Evolutionary conservation across 2,888 invertebrate species (phyloP).

Genomic region (Drosophila greeni): DNA sequence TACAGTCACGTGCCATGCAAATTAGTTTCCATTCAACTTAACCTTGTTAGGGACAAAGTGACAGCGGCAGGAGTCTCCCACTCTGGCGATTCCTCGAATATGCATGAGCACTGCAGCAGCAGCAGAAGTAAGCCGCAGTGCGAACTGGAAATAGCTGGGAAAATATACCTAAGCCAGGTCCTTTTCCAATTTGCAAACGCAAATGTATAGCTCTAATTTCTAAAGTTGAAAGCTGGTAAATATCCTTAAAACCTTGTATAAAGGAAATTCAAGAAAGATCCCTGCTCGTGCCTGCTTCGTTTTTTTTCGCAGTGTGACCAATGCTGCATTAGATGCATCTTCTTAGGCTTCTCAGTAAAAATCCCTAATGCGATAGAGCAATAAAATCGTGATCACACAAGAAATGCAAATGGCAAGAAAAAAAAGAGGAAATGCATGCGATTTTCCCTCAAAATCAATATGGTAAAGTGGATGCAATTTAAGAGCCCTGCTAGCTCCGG

Average conservation of each 20-base stretch:
- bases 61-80: slow-evolving; percentile 10
- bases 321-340: no score
- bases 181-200: no score
- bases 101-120: slow-evolving; percentile 11
- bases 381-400: background rate
- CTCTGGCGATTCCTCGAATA: slow-evolving; percentile 11
- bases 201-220: background rate
- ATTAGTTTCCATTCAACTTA: slow-evolving; percentile 65
- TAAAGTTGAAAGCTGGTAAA: background rate
- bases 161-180: background rate
- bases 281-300: no score
- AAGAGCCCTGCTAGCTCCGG: slow-evolving; percentile 2
- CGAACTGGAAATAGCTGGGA: background rate
- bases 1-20: slow-evolving; percentile 70
- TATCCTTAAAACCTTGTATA: no score
- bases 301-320: no score
- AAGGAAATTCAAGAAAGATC: no score
- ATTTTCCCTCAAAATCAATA: slow-evolving; percentile 16
- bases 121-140: slow-evolving; percentile 1
- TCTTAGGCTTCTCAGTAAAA: no score
- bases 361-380: no score
- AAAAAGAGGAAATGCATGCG: background rate
- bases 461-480: slow-evolving; percentile 35
- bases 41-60: slow-evolving; percentile 62
- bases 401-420: background rate